A percentile compares a stretch with the other conserved stretches of the same genome.
These are phyloP conservation scores for Chrysochloris asiatica DNA, from an alignment of 2,113 vertebrate species.

Conservation along the genomic window DNA sequence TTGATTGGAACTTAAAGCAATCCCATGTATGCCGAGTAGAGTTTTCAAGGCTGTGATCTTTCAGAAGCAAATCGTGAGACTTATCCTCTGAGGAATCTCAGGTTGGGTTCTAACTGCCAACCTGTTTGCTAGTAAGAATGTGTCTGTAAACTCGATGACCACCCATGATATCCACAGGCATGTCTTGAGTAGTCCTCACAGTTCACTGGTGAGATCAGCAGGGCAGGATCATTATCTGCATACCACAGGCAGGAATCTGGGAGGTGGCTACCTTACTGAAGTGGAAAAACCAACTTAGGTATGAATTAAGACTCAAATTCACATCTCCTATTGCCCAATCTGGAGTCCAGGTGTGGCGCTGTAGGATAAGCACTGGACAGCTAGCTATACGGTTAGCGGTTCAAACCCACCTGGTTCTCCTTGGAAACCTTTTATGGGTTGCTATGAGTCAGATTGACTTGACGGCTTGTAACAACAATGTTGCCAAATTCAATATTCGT, in stretches of 20 bases:
- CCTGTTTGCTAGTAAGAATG: background rate
- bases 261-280: background rate
- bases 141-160: accelerated
- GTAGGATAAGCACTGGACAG: too few relatives aligned
- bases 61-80: background rate
- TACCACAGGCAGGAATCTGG: background rate
- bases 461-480: too few relatives aligned
- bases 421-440: too few relatives aligned
- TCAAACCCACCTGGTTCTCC: too few relatives aligned
- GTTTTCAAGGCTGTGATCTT: background rate
- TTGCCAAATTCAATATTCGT: background rate
- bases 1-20: background rate
- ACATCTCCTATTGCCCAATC: background rate
- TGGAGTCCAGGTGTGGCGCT: too few relatives aligned
- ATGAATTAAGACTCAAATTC: background rate
- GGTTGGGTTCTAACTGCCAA: background rate
- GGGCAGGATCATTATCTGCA: background rate
- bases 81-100: background rate
- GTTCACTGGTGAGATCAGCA: background rate
- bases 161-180: accelerated
- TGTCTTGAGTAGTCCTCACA: background rate
- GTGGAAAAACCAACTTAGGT: background rate
- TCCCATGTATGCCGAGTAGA: background rate
- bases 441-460: too few relatives aligned
- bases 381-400: too few relatives aligned